phyloP scores from a whole-genome alignment of 2,113 vertebrate species.

The Protobothrops flavoviridis region DNA sequence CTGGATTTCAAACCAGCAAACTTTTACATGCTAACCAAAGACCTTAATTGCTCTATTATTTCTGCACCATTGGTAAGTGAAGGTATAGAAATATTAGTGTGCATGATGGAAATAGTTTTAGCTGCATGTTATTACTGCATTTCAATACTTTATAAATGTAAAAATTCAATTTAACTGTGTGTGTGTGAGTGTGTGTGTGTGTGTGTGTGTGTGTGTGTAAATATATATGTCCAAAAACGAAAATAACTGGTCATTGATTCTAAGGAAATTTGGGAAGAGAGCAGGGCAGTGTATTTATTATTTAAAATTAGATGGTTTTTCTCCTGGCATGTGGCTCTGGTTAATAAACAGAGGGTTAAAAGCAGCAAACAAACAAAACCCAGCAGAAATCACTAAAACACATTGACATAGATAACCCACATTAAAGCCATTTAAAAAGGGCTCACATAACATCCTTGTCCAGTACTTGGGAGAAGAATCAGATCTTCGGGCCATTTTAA shows the following conservation, averaged over 20 bases:
- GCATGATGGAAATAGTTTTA: background rate
- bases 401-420: background rate
- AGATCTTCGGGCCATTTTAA: background rate
- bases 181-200: background rate
- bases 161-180: background rate
- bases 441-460: background rate
- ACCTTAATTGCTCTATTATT: background rate
- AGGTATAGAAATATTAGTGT: background rate
- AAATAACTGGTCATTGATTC: background rate
- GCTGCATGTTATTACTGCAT: background rate
- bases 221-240: background rate
- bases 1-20: background rate
- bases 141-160: background rate
- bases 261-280: background rate
- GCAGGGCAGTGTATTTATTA: background rate
- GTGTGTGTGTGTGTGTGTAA: background rate
- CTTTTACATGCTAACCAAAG: background rate
- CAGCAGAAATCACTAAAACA: background rate
- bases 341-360: background rate
- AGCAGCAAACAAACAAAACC: background rate
- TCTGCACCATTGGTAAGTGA: background rate
- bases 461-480: background rate
- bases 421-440: background rate
- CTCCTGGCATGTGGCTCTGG: background rate
- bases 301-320: background rate